Conservation (phyloP, 2,888 invertebrate species). For the Thera britannica region DNA sequence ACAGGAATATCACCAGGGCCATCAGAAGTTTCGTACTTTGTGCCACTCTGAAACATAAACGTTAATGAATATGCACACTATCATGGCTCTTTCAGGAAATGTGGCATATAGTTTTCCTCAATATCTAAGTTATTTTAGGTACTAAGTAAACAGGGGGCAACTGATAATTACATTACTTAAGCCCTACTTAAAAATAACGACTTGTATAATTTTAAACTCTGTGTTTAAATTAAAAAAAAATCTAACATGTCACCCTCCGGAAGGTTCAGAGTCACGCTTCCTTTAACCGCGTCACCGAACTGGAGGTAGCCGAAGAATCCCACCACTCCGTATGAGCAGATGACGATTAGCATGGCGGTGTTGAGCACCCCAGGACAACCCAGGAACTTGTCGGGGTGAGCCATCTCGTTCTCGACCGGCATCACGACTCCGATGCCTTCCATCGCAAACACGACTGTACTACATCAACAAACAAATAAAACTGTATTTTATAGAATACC, state of each 20-base stretch:
- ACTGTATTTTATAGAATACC: too few relatives aligned
- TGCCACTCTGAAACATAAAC: conserved; percentile 82
- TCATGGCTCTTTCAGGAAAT: too few relatives aligned
- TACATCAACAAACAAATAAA: conserved; percentile 46
- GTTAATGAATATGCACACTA: too few relatives aligned
- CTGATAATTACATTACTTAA: too few relatives aligned
- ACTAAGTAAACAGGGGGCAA: too few relatives aligned
- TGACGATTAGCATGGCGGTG: conserved; percentile 92
- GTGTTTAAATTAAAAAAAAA: not conserved
- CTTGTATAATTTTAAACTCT: not conserved
- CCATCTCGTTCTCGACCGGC: conserved; percentile 97
- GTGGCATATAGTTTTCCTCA: too few relatives aligned
- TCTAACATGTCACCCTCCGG: conserved; percentile 88
- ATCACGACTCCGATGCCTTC: conserved; percentile 97
- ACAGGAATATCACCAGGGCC: conserved; percentile 94
- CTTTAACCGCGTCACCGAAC: conserved; percentile 89
- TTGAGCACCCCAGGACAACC: conserved; percentile 94
- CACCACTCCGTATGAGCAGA: conserved; percentile 90
- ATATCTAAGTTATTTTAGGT: too few relatives aligned
- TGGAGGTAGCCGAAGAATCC: conserved; percentile 96
- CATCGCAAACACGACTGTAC: conserved; percentile 98
- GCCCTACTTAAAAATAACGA: too few relatives aligned
- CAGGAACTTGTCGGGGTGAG: conserved; percentile 90
- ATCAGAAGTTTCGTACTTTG: conserved; percentile 92
- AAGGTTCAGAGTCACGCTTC: conserved; percentile 94